phyloP scores from a whole-genome alignment of 2,113 vertebrate species.

The Zosterops japonicus region DNA sequence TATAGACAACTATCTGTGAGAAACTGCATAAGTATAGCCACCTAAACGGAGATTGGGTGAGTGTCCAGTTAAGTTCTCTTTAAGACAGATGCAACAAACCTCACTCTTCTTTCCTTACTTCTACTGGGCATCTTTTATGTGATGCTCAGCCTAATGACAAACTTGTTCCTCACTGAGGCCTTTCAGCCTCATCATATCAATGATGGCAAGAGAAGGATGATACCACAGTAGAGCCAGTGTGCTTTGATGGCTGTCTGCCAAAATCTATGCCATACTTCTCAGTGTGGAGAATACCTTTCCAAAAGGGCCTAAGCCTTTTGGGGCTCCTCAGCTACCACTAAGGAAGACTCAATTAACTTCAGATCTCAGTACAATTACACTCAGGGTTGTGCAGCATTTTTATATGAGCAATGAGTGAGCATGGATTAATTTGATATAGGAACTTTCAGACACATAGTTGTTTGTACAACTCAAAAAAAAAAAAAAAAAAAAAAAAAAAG shows the following conservation, averaged over 20 bases:
- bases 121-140: not conserved
- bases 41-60: not conserved
- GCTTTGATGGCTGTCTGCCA: not conserved
- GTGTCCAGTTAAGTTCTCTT: not conserved
- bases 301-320: not conserved
- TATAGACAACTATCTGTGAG: not conserved
- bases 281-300: not conserved
- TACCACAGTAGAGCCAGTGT: not conserved
- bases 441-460: not conserved
- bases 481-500: too few relatives aligned
- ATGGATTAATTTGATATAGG: not conserved
- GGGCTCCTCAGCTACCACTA: not conserved
- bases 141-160: not conserved
- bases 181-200: not conserved
- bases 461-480: not conserved
- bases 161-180: not conserved
- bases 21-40: not conserved
- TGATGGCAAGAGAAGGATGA: not conserved
- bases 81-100: not conserved
- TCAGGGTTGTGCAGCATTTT: not conserved
- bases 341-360: not conserved
- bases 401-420: not conserved
- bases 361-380: not conserved
- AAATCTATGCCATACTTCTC: not conserved
- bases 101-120: not conserved